Evolutionary conservation across 2,797 vertebrate genomes (phyloP).

Genomic region (Heliangelus exortis): DNA sequence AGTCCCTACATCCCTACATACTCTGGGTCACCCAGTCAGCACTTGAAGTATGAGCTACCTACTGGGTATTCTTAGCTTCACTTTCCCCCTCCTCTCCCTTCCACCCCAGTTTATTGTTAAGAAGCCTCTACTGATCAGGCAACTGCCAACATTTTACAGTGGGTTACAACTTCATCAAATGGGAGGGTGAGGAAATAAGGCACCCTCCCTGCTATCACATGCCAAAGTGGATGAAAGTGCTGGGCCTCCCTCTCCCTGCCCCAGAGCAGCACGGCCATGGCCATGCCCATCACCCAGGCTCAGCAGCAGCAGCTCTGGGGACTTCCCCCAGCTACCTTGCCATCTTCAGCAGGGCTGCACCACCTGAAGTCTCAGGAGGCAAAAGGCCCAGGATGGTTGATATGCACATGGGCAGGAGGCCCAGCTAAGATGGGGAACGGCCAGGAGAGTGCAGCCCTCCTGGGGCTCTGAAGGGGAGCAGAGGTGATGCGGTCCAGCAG

Average conservation of each 20-base stretch:
- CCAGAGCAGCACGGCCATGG: fast-evolving
- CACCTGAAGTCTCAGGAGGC: not conserved
- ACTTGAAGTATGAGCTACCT: not conserved
- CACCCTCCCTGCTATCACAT: not conserved
- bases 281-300: not conserved
- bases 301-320: not conserved
- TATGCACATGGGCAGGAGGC: not conserved
- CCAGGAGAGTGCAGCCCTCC: fast-evolving
- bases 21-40: not conserved
- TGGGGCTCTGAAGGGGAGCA: not conserved
- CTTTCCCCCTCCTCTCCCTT: no score
- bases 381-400: not conserved
- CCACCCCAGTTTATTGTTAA: not conserved
- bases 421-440: not conserved
- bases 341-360: not conserved
- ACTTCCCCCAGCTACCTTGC: fast-evolving
- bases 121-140: not conserved
- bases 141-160: not conserved
- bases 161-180: not conserved
- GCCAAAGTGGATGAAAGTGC: not conserved
- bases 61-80: not conserved
- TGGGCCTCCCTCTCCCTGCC: fast-evolving
- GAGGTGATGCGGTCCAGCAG: not conserved
- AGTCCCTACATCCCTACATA: not conserved
- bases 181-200: not conserved